Evolutionary conservation across 2,113 vertebrate genomes (phyloP).

Genomic region (Nematolebias whitei): DNA sequence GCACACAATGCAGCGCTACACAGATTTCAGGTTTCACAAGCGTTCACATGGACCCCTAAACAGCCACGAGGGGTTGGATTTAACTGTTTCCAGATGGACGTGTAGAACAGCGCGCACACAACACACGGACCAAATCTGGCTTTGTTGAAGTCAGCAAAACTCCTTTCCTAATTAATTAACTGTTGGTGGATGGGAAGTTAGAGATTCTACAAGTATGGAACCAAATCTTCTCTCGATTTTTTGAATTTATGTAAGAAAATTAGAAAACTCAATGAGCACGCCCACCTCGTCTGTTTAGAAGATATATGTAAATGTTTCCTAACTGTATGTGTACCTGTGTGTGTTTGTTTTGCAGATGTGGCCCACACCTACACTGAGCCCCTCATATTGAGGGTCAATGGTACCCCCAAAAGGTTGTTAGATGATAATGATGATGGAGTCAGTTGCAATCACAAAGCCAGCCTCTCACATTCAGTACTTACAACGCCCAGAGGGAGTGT

Average conservation of each 20-base stretch:
- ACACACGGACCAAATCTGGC: slow-evolving; percentile 70
- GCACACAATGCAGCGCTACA: slow-evolving; percentile 51
- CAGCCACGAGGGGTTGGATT: slow-evolving; percentile 68
- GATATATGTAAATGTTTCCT: background rate
- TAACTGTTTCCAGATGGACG: slow-evolving; percentile 76
- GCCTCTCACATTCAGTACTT: slow-evolving; percentile 56
- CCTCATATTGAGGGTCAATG: slow-evolving; percentile 70
- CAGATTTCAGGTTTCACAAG: slow-evolving; percentile 74
- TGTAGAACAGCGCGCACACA: slow-evolving; percentile 62
- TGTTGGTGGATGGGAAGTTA: slow-evolving; percentile 64
- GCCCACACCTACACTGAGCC: slow-evolving; percentile 69
- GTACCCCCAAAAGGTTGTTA: slow-evolving; percentile 51
- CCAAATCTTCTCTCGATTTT: slow-evolving; percentile 33
- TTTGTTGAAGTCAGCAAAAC: slow-evolving; percentile 72
- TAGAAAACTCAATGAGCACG: background rate
- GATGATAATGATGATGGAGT: slow-evolving; percentile 42
- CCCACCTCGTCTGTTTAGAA: background rate
- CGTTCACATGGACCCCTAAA: slow-evolving; percentile 69
- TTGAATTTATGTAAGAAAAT: slow-evolving; percentile 24
- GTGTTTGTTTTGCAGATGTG: slow-evolving; percentile 61
- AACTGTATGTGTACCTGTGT: background rate
- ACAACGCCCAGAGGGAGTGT: slow-evolving; percentile 67
- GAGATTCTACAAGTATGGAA: slow-evolving; percentile 41
- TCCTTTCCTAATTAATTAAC: slow-evolving; percentile 62
- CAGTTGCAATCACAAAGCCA: slow-evolving; percentile 61